Conservation (phyloP, 2,888 invertebrate species). For the Cantharis flavilabris region DNA sequence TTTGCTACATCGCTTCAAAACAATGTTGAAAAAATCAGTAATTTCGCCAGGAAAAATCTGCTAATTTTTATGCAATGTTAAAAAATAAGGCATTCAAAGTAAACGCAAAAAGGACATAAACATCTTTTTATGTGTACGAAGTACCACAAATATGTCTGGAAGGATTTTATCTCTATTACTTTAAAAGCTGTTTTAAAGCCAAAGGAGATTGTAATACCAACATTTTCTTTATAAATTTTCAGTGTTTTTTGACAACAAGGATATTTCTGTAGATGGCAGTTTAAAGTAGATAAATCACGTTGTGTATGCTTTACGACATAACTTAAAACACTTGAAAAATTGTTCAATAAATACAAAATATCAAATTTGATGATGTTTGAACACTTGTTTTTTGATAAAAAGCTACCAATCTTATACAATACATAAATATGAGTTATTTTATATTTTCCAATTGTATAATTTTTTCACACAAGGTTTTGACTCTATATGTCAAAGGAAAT, state of each 20-base stretch:
- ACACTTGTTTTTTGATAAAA: not conserved
- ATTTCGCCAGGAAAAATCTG: not conserved
- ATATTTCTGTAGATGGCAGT: slow-evolving; percentile 1
- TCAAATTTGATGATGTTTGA: not conserved
- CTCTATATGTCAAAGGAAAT: not conserved
- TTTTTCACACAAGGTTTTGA: not conserved
- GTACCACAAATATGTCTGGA: not conserved
- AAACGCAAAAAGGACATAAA: not conserved
- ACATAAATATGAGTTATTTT: not conserved
- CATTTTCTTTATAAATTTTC: slow-evolving; percentile 1
- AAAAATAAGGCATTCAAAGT: not conserved
- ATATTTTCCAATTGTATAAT: not conserved
- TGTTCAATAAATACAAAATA: not conserved
- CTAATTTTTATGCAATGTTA: not conserved
- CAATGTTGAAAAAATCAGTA: not conserved
- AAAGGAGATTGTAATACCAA: not conserved
- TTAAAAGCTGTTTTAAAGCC: not conserved
- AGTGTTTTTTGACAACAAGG: slow-evolving; percentile 1
- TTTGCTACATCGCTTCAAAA: not conserved
- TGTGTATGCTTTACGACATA: not conserved
- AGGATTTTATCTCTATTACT: not conserved
- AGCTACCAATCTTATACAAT: not conserved
- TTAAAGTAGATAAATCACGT: slow-evolving; percentile 4
- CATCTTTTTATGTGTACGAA: not conserved
- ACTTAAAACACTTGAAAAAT: not conserved